These are phyloP conservation scores for Apodemus speciosus DNA, from an alignment of 2,113 vertebrate genomes.

Conservation along the genomic window DNA sequence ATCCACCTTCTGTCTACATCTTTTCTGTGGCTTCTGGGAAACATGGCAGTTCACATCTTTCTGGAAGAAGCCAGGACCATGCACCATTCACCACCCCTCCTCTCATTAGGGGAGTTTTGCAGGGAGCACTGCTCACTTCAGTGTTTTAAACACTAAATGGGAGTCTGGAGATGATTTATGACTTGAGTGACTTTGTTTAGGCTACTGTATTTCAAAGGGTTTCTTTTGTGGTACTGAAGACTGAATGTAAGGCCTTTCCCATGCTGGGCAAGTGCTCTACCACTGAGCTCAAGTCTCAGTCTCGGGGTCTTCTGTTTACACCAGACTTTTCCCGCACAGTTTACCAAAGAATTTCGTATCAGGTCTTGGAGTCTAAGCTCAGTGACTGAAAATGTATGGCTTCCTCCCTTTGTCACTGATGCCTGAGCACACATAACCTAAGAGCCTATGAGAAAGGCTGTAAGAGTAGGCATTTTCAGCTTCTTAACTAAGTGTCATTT, in stretches of 20 bases:
- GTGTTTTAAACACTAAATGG: background rate
- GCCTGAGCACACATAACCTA: background rate
- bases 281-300: background rate
- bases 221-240: background rate
- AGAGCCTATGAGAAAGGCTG: background rate
- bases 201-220: background rate
- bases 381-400: background rate
- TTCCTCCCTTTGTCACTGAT: background rate
- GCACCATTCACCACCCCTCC: background rate
- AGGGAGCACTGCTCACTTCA: background rate
- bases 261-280: background rate
- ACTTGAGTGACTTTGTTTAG: background rate
- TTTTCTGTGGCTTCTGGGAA: background rate
- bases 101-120: background rate
- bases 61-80: background rate
- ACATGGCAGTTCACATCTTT: background rate
- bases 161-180: background rate
- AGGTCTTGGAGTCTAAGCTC: background rate
- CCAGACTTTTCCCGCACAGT: background rate
- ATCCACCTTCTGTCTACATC: background rate
- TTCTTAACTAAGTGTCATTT: background rate
- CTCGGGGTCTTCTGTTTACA: background rate
- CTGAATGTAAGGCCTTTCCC: background rate
- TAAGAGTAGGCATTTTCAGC: background rate
- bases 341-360: constrained; percentile 19